A percentile compares a stretch with the other conserved stretches of the same genome.
These are phyloP conservation scores for Holothuria scabra DNA, from an alignment of 53 echinoderm and acorn worm genomes.

Conservation along the genomic window DNA sequence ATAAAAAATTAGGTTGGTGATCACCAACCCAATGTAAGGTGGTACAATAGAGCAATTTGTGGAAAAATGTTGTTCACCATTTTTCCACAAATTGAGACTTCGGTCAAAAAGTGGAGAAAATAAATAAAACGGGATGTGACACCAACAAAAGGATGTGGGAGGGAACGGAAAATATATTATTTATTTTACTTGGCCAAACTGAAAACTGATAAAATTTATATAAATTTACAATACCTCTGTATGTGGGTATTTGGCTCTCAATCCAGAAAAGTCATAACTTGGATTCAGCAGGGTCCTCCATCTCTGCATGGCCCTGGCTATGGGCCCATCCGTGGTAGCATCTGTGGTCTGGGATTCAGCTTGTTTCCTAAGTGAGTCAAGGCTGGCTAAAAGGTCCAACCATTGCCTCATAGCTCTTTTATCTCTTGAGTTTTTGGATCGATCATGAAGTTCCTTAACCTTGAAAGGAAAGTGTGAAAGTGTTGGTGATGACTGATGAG, in stretches of 20 bases:
- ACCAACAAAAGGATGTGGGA: too few species aligned
- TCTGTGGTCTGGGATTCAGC: conserved; percentile 17
- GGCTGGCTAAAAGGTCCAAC: conserved; percentile 79
- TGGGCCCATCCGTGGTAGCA: conserved; percentile 60
- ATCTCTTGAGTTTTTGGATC: conserved; percentile 89
- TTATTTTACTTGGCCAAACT: too few species aligned
- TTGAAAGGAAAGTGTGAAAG: background rate
- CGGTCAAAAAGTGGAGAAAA: too few species aligned
- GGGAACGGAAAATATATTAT: too few species aligned
- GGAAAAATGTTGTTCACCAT: too few species aligned
- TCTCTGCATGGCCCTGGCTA: conserved; percentile 66
- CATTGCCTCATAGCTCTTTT: conserved; percentile 92
- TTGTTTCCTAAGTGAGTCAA: conserved; percentile 50
- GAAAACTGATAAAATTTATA: too few species aligned
- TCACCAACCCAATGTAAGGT: too few species aligned
- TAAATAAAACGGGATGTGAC: too few species aligned
- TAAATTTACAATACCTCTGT: conserved; percentile 72
- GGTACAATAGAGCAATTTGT: too few species aligned
- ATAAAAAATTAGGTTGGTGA: too few species aligned
- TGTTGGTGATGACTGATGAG: background rate
- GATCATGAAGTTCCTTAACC: conserved; percentile 80
- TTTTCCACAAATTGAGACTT: too few species aligned
- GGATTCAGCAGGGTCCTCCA: conserved; percentile 85
- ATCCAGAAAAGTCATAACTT: conserved; percentile 78
- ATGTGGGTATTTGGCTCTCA: conserved; percentile 92